Conservation (phyloP, 1,140 invertebrate species). For the Penaeus chinensis region DNA sequence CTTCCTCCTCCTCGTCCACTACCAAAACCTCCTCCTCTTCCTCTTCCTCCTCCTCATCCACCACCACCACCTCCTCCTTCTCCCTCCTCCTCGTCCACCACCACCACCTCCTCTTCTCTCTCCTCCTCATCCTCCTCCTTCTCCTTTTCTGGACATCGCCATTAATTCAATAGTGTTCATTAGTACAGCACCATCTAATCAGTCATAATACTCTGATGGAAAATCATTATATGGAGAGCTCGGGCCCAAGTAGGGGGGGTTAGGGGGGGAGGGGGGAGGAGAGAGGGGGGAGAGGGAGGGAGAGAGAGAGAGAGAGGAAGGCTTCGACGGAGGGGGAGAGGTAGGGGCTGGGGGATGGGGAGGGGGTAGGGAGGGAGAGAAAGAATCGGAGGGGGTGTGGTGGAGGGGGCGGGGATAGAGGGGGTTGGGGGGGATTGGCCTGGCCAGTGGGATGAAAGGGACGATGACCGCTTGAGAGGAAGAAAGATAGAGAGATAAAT, state of each 20-base stretch:
- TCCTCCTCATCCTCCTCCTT: neutral
- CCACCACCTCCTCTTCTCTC: neutral
- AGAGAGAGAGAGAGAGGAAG: neutral
- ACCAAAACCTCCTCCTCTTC: neutral
- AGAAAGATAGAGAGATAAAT: neutral
- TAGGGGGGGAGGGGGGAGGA: conserved; percentile 2
- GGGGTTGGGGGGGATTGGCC: neutral
- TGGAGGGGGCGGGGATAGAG: neutral
- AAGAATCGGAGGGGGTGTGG: neutral
- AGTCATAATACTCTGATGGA: conserved; percentile 62
- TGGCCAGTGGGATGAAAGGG: conserved; percentile 2
- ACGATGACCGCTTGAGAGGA: neutral
- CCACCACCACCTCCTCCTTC: neutral
- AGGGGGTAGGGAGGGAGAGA: neutral
- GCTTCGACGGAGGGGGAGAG: neutral
- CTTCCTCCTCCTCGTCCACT: neutral
- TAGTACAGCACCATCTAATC: conserved; percentile 59
- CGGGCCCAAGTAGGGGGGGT: neutral
- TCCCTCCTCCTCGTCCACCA: neutral
- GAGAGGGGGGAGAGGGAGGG: neutral
- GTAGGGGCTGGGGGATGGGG: neutral
- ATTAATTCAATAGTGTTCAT: conserved; percentile 63
- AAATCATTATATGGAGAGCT: conserved; percentile 57
- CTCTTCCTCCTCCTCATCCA: neutral
- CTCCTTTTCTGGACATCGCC: conserved; percentile 43